phyloP scores from a whole-genome alignment of 2,888 invertebrate species.

The Drosophila yooni region DNA sequence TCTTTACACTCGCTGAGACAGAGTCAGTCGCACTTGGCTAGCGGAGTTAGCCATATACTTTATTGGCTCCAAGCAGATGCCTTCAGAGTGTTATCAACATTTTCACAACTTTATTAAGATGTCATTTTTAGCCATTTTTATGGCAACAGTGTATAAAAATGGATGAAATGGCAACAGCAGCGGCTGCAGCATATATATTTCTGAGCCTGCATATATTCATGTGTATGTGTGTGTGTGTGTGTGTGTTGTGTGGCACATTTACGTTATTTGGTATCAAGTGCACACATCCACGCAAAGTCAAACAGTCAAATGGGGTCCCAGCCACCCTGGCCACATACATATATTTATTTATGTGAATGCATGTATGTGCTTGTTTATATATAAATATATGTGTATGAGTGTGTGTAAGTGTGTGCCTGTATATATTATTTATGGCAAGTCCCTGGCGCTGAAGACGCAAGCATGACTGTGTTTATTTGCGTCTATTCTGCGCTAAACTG shows the following conservation, averaged over 20 bases:
- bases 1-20: neutral
- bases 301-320: constrained; percentile 50
- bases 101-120: constrained; percentile 46
- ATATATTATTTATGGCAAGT: constrained; percentile 61
- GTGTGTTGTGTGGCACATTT: constrained; percentile 66
- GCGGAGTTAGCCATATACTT: constrained; percentile 3
- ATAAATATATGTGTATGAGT: neutral
- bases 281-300: constrained; percentile 58
- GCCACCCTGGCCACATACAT: constrained; percentile 32
- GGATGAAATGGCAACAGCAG: constrained; percentile 36
- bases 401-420: neutral
- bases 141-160: constrained; percentile 34
- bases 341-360: constrained; percentile 24
- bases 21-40: neutral
- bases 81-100: constrained; percentile 15
- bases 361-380: neutral
- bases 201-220: constrained; percentile 16
- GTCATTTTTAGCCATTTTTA: constrained; percentile 38
- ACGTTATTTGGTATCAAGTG: constrained; percentile 76
- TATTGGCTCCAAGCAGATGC: constrained; percentile 1
- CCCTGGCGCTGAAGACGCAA: constrained; percentile 60
- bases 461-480: constrained; percentile 77
- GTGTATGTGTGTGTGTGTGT: constrained; percentile 17
- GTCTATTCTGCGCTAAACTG: constrained; percentile 80
- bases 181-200: constrained; percentile 53